Evolutionary conservation across 35 echinoderm and acorn worm genomes (phyloP).

Genomic region (Patiria miniata): DNA sequence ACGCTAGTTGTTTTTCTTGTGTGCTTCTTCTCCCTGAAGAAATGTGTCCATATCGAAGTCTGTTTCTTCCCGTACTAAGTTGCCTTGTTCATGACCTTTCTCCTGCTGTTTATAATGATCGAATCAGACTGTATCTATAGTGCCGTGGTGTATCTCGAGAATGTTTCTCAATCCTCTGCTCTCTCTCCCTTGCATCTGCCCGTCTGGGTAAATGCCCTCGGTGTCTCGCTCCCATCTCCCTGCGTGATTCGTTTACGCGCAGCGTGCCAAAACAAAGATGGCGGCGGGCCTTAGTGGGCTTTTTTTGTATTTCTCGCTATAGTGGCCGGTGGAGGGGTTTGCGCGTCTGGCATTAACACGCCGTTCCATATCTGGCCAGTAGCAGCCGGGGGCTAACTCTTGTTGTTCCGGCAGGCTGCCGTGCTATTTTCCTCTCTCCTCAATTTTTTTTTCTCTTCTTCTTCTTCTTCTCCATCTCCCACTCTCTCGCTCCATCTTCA

Average conservation of each 20-base stretch:
- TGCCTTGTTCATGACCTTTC: too few species aligned
- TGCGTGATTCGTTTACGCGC: conserved; percentile 27
- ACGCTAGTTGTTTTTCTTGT: too few species aligned
- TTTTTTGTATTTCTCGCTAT: too few species aligned
- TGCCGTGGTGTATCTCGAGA: too few species aligned
- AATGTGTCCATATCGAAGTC: too few species aligned
- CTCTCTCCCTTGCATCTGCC: neutral
- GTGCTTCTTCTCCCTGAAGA: too few species aligned
- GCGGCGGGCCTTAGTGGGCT: neutral
- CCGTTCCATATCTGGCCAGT: neutral
- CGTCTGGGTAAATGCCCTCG: conserved; percentile 23
- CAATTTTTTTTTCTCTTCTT: neutral
- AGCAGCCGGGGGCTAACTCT: neutral
- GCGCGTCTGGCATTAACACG: neutral
- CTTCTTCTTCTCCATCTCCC: neutral
- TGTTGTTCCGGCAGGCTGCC: conserved; percentile 23
- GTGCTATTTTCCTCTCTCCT: neutral
- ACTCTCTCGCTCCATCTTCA: neutral
- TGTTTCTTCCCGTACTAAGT: too few species aligned
- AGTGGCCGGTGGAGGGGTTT: neutral
- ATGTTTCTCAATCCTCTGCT: neutral
- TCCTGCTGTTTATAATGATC: too few species aligned
- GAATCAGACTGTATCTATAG: too few species aligned
- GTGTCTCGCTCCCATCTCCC: neutral
- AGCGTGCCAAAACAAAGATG: conserved; percentile 23